Percentiles rank a stretch among this genome's conserved stretches.
Conservation (phyloP, 2,113 vertebrate genomes). For the Aplodontia rufa region DNA sequence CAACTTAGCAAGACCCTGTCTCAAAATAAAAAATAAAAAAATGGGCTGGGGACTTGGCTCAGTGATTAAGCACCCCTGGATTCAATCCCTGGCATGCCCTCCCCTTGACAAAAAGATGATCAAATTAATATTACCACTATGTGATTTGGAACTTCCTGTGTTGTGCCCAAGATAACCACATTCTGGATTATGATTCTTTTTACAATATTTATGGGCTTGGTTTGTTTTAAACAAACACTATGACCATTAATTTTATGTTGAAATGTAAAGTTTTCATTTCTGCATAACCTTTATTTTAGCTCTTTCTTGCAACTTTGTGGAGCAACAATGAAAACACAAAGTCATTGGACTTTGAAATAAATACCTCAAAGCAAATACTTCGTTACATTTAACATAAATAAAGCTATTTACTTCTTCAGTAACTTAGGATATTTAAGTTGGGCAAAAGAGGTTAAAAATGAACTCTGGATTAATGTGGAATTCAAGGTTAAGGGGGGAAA, state of each 20-base stretch:
- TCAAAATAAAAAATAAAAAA: too few relatives aligned
- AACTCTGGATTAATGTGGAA: conserved; percentile 48
- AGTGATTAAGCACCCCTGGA: too few relatives aligned
- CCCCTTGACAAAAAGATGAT: too few relatives aligned
- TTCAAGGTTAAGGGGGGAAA: neutral
- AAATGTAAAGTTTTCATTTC: conserved; percentile 11
- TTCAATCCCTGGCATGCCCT: too few relatives aligned
- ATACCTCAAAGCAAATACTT: neutral
- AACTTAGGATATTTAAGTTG: neutral
- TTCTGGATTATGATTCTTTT: neutral
- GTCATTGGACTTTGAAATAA: neutral
- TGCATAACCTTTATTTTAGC: neutral
- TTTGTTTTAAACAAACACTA: neutral
- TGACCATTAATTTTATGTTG: neutral
- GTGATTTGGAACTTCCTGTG: neutral
- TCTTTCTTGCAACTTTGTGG: neutral
- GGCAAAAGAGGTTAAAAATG: neutral
- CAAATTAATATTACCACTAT: neutral
- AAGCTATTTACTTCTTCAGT: neutral
- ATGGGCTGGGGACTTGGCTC: too few relatives aligned
- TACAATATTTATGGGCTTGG: neutral
- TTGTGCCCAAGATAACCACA: neutral
- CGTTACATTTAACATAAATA: neutral
- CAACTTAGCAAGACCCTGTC: too few relatives aligned
- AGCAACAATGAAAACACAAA: neutral